Conservation (phyloP, 2,113 vertebrate genomes). For the Triplophysa dalaica region DNA sequence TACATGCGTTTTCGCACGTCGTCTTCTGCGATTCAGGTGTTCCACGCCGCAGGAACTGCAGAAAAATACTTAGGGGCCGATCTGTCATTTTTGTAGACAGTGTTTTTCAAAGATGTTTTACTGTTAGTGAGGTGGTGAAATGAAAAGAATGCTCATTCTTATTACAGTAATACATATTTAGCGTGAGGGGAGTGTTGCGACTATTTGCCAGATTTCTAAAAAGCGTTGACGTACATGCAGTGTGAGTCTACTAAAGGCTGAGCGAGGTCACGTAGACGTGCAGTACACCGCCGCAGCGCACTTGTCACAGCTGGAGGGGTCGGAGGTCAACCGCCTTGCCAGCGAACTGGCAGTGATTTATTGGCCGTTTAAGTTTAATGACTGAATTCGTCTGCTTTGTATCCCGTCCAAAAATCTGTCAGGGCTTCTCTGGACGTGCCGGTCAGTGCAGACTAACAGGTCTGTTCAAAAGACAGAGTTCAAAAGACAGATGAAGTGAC, state of each 20-base stretch:
- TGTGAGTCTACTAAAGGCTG: neutral
- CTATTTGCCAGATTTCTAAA: neutral
- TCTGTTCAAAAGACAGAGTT: slow-evolving; percentile 2
- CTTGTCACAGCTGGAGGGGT: slow-evolving; percentile 47
- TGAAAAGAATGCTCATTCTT: too few species aligned
- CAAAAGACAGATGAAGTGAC: slow-evolving; percentile 7
- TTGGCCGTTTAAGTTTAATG: slow-evolving; percentile 43
- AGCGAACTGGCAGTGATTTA: slow-evolving; percentile 39
- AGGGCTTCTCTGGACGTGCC: slow-evolving; percentile 1
- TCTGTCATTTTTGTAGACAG: too few species aligned
- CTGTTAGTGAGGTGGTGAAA: neutral
- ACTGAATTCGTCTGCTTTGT: slow-evolving; percentile 47
- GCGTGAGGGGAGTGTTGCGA: neutral
- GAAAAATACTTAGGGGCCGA: neutral
- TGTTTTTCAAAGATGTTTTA: slow-evolving; percentile 3
- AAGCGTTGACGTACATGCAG: neutral
- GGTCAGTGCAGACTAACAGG: neutral
- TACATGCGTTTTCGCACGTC: slow-evolving; percentile 12
- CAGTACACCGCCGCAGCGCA: neutral
- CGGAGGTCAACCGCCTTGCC: slow-evolving; percentile 26
- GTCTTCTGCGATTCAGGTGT: slow-evolving; percentile 6
- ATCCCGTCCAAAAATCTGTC: slow-evolving; percentile 33
- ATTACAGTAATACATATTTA: neutral
- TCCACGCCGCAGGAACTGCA: neutral
- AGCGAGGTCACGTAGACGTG: slow-evolving; percentile 6